Conservation (phyloP, 1,140 invertebrate genomes). For the Brachionus rotundiformis region DNA sequence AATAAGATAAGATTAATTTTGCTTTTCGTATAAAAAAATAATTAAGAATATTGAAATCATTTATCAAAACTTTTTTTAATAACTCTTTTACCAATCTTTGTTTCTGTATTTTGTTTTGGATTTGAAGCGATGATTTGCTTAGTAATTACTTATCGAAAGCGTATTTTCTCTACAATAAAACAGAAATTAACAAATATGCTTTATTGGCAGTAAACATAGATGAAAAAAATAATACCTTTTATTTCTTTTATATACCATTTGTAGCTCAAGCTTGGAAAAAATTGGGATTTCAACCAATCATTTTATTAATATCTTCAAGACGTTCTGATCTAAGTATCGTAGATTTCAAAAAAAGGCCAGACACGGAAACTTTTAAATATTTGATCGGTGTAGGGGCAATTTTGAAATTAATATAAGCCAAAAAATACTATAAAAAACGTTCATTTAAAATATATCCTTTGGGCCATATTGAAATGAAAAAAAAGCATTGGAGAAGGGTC, state of each 20-base stretch:
- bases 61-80: too few species aligned
- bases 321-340: not conserved
- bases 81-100: not conserved
- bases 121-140: not conserved
- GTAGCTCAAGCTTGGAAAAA: not conserved
- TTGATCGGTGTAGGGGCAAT: not conserved
- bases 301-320: not conserved
- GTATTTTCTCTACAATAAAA: not conserved
- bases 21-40: too few species aligned
- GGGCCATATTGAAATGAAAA: slow-evolving; percentile 52
- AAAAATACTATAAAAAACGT: slow-evolving; percentile 11
- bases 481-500: slow-evolving; percentile 43
- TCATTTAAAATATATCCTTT: slow-evolving; percentile 53
- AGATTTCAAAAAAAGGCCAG: not conserved
- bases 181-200: not conserved
- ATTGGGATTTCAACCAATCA: not conserved
- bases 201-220: not conserved
- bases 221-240: not conserved
- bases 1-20: too few species aligned
- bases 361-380: not conserved
- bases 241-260: slow-evolving; percentile 39
- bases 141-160: not conserved
- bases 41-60: too few species aligned
- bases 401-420: not conserved
- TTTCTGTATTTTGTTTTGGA: not conserved